phyloP scores from a whole-genome alignment of 2,113 vertebrate species.

The Mesoclemmys tuberculata region DNA sequence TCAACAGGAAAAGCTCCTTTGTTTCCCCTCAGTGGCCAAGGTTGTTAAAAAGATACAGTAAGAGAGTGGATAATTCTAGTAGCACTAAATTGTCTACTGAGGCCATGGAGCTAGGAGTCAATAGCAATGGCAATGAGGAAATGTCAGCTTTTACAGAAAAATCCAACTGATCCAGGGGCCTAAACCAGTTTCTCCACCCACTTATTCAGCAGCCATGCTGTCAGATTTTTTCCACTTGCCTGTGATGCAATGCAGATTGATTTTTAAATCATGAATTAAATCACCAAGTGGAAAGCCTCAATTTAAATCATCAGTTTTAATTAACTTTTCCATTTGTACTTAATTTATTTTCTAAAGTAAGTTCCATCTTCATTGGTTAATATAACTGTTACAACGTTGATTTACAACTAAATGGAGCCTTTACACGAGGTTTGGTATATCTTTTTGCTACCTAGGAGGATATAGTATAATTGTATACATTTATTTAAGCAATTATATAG shows the following conservation, averaged over 20 bases:
- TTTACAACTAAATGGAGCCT: not conserved
- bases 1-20: not conserved
- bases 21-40: not conserved
- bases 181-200: not conserved
- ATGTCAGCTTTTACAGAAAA: not conserved
- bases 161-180: not conserved
- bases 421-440: not conserved
- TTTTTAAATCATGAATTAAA: no score
- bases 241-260: not conserved
- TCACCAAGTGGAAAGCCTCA: no score
- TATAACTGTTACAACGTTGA: not conserved
- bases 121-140: not conserved
- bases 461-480: not conserved
- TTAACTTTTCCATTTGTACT: not conserved
- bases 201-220: not conserved
- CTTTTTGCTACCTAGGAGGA: not conserved
- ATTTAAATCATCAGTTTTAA: no score
- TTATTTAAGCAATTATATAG: not conserved
- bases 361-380: not conserved
- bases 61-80: not conserved
- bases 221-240: not conserved
- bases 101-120: not conserved
- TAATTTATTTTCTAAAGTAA: not conserved
- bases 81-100: not conserved
- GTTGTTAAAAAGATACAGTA: not conserved